These are phyloP conservation scores for Panthera leo DNA, from an alignment of 2,113 vertebrate genomes.

Conservation along the genomic window DNA sequence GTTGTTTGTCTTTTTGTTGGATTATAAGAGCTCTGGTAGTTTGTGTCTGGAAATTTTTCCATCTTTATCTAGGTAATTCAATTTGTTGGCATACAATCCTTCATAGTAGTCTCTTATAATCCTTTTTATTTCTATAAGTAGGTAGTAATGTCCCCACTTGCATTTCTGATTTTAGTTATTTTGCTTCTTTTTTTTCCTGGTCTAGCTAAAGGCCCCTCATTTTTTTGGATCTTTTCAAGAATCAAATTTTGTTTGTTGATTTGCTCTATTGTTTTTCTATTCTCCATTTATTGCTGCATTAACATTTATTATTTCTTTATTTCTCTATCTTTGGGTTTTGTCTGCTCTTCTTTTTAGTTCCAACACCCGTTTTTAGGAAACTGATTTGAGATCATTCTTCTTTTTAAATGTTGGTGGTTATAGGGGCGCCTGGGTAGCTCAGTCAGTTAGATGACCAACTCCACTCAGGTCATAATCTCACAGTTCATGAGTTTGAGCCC, in stretches of 20 bases:
- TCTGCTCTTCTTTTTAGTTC: neutral
- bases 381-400: neutral
- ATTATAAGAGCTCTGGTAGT: neutral
- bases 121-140: neutral
- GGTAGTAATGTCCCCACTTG: neutral
- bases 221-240: neutral
- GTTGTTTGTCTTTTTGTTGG: neutral
- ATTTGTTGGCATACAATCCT: neutral
- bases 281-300: neutral
- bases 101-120: neutral
- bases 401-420: neutral
- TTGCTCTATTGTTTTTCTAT: neutral
- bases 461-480: no score
- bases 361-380: neutral
- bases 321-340: neutral
- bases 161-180: neutral
- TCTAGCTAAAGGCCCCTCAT: neutral
- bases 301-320: neutral
- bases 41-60: neutral
- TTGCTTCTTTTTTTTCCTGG: neutral
- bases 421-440: no score
- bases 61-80: neutral
- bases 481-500: no score
- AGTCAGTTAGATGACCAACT: no score
- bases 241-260: neutral